Base-by-base conservation (phyloP, 2,888 invertebrate genomes). In the Linnaemya tessellans region DNA sequence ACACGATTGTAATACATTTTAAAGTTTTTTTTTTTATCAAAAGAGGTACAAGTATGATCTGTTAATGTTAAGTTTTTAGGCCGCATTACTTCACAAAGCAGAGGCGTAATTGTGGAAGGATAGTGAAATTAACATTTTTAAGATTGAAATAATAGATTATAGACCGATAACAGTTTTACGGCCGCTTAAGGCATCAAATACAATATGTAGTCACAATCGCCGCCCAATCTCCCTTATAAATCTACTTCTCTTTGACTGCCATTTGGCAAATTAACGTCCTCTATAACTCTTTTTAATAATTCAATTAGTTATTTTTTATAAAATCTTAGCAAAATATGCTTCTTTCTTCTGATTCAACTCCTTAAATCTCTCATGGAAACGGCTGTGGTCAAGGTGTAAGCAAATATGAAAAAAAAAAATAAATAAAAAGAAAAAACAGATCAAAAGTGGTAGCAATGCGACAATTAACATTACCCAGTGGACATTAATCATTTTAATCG, bases 401-500 rank as follows among this genome's bases (percentile, higher is more conserved):
- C 18, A 70, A 74, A 62, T 56, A 18, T 15, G 62, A 15, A 25
- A 18, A 11, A n/a, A 43, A 56, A 41, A 60, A 25, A 4, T 70
- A 22, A 38, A 10, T 0, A 9, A 1, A 64, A 25, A 2, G 8
- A 38, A 65, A 25, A 25, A 64, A 13, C 8, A 41, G 46, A 60
- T 22, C 41, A 75, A 68, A 49, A 67, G 30, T 65, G 82, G 81
- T 80, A 75, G 84, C 83, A 86, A 84, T 79, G 88, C 87, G 89
- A 90, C 91, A 91, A 91, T 91, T 91, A 91, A 91, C 91, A 91
- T 91, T 91, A 89, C 89, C 89, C 90, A 89, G 88, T 88, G 88
- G 88, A 88, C 91, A 91, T 91, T 91, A 91, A 91, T 91, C 91
- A 91, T 91, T 91, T 91, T 91, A 91, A 91, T 91, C 91, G 91